phyloP scores from a whole-genome alignment of 2,797 vertebrate species.

The Tenualosa ilisha region DNA sequence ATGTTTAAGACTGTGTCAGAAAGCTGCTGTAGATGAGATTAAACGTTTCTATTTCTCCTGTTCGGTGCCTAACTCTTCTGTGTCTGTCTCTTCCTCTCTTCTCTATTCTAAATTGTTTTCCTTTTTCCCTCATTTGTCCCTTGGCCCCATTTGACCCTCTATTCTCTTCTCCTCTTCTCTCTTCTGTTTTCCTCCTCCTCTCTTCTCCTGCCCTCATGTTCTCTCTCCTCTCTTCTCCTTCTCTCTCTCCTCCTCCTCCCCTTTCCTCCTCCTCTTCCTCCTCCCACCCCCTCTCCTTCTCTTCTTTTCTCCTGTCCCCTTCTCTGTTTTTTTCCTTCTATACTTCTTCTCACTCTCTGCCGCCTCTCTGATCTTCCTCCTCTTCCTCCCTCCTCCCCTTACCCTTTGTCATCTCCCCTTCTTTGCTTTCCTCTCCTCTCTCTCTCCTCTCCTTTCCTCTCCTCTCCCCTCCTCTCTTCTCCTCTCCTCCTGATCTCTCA shows the following conservation, averaged over 20 bases:
- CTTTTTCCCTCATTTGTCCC: not conserved
- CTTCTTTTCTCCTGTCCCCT: not conserved
- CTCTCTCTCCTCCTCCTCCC: not conserved
- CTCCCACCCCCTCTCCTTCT: not conserved
- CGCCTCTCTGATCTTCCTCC: not conserved
- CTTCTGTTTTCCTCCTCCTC: not conserved
- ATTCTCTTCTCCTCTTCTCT: not conserved
- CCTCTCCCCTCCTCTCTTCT: not conserved
- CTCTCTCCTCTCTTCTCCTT: not conserved
- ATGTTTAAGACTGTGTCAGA: not conserved
- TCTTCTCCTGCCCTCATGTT: not conserved
- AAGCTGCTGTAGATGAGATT: not conserved
- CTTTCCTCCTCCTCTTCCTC: not conserved
- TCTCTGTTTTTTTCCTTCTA: not conserved
- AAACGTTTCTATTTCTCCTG: not conserved
- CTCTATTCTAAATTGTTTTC: not conserved
- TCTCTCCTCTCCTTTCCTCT: not conserved
- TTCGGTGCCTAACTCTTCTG: not conserved
- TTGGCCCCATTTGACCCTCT: no score
- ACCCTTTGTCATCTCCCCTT: not conserved
- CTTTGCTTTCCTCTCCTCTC: not conserved
- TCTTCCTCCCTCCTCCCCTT: not conserved
- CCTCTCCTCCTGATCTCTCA: not conserved
- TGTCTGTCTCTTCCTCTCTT: not conserved
- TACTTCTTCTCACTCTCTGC: not conserved